A percentile compares a stretch with the other conserved stretches of the same genome.
Conservation (phyloP, 2,888 invertebrate species). For the Rhyacophila evoluta region DNA sequence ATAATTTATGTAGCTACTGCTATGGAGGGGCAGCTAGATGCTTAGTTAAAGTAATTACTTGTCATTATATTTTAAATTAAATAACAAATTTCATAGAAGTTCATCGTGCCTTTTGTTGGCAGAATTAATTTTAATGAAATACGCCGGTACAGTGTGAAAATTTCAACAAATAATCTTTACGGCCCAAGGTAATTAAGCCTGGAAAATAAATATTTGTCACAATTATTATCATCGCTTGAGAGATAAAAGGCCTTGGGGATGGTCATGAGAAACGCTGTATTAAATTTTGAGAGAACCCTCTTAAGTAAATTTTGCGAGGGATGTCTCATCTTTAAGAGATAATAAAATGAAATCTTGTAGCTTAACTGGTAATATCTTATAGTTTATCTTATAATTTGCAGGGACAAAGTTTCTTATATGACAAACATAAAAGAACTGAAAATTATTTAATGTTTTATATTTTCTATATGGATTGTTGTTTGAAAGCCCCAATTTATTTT, state of each 20-base stretch:
- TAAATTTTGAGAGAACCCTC: slow-evolving; percentile 34
- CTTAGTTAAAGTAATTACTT: background rate
- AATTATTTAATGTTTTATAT: no score
- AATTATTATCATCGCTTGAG: slow-evolving; percentile 41
- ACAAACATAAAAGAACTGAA: no score
- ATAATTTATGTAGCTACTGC: no score
- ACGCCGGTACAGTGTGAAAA: slow-evolving; percentile 8
- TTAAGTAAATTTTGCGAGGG: background rate
- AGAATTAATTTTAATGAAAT: background rate
- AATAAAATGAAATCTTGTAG: no score
- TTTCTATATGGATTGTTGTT: no score
- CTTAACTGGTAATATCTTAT: no score
- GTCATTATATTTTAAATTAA: background rate
- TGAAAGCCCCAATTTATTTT: no score
- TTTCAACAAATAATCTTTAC: slow-evolving; percentile 29
- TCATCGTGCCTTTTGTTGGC: slow-evolving; percentile 17
- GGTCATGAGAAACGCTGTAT: slow-evolving; percentile 16
- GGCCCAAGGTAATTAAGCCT: slow-evolving; percentile 41
- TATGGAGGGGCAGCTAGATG: background rate
- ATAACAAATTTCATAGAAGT: background rate
- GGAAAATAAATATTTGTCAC: slow-evolving; percentile 46
- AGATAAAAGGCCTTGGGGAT: background rate
- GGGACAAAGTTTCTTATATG: no score
- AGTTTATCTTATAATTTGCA: no score
- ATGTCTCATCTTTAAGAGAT: no score